Evolutionary conservation across 1,140 invertebrate species (phyloP).

Genomic region (Euborellia annulipes): DNA sequence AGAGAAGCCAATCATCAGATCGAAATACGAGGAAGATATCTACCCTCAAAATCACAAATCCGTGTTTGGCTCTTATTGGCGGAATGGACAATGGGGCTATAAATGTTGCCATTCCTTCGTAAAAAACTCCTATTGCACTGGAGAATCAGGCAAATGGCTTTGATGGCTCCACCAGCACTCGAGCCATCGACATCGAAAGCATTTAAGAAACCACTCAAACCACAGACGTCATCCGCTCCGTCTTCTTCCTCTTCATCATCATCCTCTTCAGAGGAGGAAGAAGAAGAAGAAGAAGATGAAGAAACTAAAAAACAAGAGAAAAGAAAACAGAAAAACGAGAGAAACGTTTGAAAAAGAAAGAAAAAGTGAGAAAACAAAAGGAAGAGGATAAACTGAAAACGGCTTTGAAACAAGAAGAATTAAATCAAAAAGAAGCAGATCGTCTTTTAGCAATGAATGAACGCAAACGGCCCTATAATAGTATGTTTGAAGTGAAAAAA

Average conservation of each 20-base stretch:
- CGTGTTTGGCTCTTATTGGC: slow-evolving; percentile 94
- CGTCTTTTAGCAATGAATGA: slow-evolving; percentile 61
- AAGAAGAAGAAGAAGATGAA: slow-evolving; percentile 32
- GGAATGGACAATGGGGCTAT: slow-evolving; percentile 83
- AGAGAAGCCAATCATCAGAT: slow-evolving; percentile 72
- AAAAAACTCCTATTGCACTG: slow-evolving; percentile 77
- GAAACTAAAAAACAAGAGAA: slow-evolving; percentile 27
- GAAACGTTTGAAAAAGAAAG: too few species aligned
- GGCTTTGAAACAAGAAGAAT: slow-evolving; percentile 50
- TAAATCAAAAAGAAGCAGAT: slow-evolving; percentile 42
- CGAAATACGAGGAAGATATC: slow-evolving; percentile 91
- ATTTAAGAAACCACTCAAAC: slow-evolving; percentile 5
- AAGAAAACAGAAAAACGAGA: too few species aligned
- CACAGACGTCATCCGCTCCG: slow-evolving; percentile 2
- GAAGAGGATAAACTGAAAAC: slow-evolving; percentile 34
- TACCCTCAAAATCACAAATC: slow-evolving; percentile 82
- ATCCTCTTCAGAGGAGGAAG: slow-evolving; percentile 21
- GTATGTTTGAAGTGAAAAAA: slow-evolving; percentile 63
- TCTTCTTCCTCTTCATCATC: slow-evolving; percentile 15
- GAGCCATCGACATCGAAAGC: background rate
- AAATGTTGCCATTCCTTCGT: slow-evolving; percentile 90
- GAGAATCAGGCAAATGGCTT: slow-evolving; percentile 52
- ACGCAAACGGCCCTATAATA: slow-evolving; percentile 82
- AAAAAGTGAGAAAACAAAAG: slow-evolving; percentile 27
- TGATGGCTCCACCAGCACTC: slow-evolving; percentile 9